Percentiles rank a stretch among this genome's conserved stretches.
phyloP scores from a whole-genome alignment of 2,113 vertebrate species.

The Morphnarchus princeps region DNA sequence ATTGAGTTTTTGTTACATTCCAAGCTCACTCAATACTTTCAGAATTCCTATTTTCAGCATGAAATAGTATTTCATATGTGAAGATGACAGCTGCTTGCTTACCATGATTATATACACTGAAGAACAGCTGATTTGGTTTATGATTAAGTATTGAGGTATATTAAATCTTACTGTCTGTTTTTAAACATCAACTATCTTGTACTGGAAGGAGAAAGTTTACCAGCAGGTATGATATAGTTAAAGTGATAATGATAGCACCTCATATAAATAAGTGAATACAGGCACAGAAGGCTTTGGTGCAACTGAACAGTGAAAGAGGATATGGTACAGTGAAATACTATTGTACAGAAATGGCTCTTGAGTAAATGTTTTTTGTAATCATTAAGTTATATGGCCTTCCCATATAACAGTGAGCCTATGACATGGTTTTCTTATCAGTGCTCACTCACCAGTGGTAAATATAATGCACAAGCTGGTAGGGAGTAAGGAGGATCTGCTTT shows the following conservation, averaged over 20 bases:
- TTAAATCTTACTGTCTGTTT: background rate
- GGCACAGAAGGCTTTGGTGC: background rate
- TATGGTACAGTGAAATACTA: background rate
- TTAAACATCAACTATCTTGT: background rate
- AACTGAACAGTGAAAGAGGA: background rate
- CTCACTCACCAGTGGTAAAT: background rate
- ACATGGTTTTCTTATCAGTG: background rate
- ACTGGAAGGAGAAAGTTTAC: background rate
- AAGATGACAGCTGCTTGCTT: background rate
- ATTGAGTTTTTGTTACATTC: background rate
- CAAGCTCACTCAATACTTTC: background rate
- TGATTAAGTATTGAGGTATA: background rate
- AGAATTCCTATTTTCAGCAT: background rate
- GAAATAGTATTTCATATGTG: background rate
- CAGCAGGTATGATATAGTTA: background rate
- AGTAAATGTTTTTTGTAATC: background rate
- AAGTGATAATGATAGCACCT: background rate
- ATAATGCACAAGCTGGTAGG: background rate
- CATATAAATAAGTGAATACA: background rate
- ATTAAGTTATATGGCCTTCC: background rate
- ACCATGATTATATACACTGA: background rate
- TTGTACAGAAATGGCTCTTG: background rate
- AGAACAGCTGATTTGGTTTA: background rate
- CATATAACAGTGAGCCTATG: background rate
- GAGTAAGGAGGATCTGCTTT: background rate